Conservation (phyloP, 1,140 invertebrate species). For the Drosophila persimilis region DNA sequence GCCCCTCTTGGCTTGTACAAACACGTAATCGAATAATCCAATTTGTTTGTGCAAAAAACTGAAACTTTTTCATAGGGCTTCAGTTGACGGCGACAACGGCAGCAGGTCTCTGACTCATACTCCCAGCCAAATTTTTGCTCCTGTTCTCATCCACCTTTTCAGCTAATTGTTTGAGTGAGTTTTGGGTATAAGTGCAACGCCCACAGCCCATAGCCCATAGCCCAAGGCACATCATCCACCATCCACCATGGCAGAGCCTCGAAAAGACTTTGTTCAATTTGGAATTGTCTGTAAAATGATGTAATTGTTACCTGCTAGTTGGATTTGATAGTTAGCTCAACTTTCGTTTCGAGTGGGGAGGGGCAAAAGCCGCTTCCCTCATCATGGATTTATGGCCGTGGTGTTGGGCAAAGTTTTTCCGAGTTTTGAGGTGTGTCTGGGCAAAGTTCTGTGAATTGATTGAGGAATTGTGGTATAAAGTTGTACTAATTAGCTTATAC, state of each 20-base stretch:
- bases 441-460: too few species aligned
- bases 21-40: conserved; percentile 82
- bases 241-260: too few species aligned
- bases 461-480: too few species aligned
- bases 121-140: background rate
- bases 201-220: background rate
- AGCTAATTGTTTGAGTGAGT: conserved; percentile 70
- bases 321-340: conserved; percentile 34
- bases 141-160: conserved; percentile 17
- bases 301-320: conserved; percentile 54
- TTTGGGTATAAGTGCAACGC: conserved; percentile 38
- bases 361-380: too few species aligned
- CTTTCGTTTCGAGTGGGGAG: conserved; percentile 11
- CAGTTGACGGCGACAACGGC: conserved; percentile 49
- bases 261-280: conserved; percentile 21
- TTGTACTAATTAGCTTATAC: too few species aligned
- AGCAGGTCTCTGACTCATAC: conserved; percentile 10
- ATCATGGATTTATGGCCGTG: too few species aligned
- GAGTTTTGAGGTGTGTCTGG: too few species aligned
- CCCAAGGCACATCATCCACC: background rate
- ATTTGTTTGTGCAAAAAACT: conserved; percentile 79
- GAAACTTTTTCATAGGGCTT: conserved; percentile 68
- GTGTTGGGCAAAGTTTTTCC: background rate
- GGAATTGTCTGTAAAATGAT: conserved; percentile 51
- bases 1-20: conserved; percentile 56